These are phyloP conservation scores for Dermochelys coriacea DNA, from an alignment of 2,797 vertebrate species.

Conservation along the genomic window DNA sequence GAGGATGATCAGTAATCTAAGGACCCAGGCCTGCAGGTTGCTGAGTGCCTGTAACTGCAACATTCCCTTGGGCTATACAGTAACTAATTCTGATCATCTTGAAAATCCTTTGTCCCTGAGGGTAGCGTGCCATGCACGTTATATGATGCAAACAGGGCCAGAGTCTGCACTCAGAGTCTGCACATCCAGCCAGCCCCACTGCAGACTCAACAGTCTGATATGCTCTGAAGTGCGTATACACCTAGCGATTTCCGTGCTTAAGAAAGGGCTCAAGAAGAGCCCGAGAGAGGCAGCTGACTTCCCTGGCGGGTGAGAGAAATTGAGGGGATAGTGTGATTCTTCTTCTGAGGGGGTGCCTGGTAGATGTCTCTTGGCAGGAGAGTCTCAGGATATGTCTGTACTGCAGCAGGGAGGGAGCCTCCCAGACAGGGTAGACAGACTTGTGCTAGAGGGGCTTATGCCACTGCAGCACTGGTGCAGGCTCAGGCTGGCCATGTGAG, in stretches of 20 bases:
- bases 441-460: too few species aligned
- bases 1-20: neutral
- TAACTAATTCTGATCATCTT: neutral
- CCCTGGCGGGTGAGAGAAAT: neutral
- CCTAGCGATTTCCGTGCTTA: neutral
- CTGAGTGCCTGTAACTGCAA: neutral
- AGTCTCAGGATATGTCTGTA: too few species aligned
- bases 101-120: neutral
- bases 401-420: too few species aligned
- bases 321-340: neutral
- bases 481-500: neutral
- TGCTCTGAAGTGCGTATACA: neutral
- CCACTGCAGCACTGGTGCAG: too few species aligned
- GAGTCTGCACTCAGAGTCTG: neutral
- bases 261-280: neutral
- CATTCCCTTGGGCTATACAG: neutral
- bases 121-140: neutral
- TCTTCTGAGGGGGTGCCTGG: too few species aligned
- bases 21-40: neutral
- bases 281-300: neutral
- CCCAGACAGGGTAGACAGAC: too few species aligned
- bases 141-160: neutral
- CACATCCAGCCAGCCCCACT: neutral
- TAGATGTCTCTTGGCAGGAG: neutral
- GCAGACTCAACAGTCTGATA: neutral